Evolutionary conservation across 92 coral and sea anemone species (phyloP), one percentile per base, ranked within the genome.

Genomic region (Phymanthus crucifer): DNA sequence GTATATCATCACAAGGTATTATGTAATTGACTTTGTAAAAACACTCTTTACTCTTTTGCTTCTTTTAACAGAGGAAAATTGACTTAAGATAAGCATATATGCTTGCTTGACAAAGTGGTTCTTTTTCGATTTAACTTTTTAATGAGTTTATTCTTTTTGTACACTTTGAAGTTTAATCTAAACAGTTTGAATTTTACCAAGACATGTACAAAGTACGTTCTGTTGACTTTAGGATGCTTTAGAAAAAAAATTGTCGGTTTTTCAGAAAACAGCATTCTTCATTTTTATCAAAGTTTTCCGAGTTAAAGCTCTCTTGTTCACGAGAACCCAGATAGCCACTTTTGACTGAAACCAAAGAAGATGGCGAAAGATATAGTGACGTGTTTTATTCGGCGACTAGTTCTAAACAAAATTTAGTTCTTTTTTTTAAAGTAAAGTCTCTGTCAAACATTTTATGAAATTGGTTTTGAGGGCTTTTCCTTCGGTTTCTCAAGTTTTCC

Each of bases 21-120:
- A 40, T 47, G 10, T 73, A 45, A 54, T 73, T 73, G 40, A 45
- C 77, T 38, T 54, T 73, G 45, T 73, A 43, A 18, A 43, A n/a
- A 37, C 2, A 74, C 36, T 31, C 35, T 34, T 47, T 48, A 74
- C 36, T 48, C 21, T n/a, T 29, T 29, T 47, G 38, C 32, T 74
- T 47, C 37, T 74, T n/a, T 74, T 10, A 45, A 24, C 48, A n/a
- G 65, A 13, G 78, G 16, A 54, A 47, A 46, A 40, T 33, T 67
- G 70, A 84, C 54, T 78, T 26, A 24, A 40, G 83, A 64, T 45
- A 78, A 16, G 36, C 48, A 57, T 23, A 54, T 54, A 26, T 24
- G 32, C 47, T 45, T 52, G 27, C 74, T 35, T 77, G 67, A 9
- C 68, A 29, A 17, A 61, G 12, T 27, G 68, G 29, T 27, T 61